Evolutionary conservation across 2,113 vertebrate species (phyloP).

Genomic region (Ochotona curzoniae): DNA sequence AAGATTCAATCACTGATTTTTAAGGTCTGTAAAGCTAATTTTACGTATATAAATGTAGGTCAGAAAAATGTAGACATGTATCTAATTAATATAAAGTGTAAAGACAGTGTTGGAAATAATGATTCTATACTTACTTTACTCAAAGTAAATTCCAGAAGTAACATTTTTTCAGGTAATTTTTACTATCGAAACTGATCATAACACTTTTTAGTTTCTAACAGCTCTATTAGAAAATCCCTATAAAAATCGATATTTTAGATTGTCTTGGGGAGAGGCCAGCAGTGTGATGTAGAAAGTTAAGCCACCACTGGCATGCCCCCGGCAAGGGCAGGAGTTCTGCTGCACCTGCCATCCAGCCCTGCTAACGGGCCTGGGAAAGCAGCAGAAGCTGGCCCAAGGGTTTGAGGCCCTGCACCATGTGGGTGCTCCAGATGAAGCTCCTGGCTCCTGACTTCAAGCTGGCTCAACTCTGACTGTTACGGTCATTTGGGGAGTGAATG

Average conservation of each 20-base stretch:
- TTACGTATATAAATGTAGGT: not conserved
- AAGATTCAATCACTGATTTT: not conserved
- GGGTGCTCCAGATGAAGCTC: too few species aligned
- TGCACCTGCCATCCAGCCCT: too few species aligned
- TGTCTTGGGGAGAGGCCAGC: too few species aligned
- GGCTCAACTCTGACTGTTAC: too few species aligned
- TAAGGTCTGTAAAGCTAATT: not conserved
- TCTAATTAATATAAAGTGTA: not conserved
- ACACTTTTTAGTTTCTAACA: not conserved
- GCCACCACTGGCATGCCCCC: too few species aligned
- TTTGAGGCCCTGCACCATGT: too few species aligned
- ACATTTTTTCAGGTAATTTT: not conserved
- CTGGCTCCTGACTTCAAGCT: too few species aligned
- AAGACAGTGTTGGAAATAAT: not conserved
- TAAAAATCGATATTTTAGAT: not conserved
- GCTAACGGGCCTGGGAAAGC: too few species aligned
- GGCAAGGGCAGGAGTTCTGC: too few species aligned
- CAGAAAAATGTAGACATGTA: not conserved
- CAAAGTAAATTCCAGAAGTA: not conserved
- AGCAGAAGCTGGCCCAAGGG: too few species aligned
- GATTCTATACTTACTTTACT: not conserved
- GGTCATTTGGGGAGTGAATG: too few species aligned
- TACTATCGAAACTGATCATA: not conserved
- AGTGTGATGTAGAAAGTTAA: too few species aligned
- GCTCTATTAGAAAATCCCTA: not conserved